These are phyloP conservation scores for Pandemis heparana DNA, from an alignment of 2,888 invertebrate genomes.

Conservation along the genomic window DNA sequence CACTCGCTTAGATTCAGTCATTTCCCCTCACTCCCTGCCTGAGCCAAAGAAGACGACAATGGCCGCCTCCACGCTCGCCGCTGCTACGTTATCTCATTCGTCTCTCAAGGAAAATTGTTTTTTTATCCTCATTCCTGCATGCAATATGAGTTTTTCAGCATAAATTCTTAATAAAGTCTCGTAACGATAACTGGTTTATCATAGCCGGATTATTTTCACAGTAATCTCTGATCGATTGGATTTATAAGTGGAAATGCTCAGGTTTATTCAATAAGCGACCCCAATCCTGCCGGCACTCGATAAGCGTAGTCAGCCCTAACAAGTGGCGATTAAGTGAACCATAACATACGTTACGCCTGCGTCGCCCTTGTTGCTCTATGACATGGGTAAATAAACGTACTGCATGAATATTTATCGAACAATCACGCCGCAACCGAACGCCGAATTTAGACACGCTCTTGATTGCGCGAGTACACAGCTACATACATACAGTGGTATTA, in stretches of 20 bases:
- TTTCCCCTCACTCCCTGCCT: conserved; percentile 39
- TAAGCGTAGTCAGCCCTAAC: conserved; percentile 53
- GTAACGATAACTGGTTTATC: conserved; percentile 21
- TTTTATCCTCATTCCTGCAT: conserved; percentile 43
- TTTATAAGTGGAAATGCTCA: conserved; percentile 38
- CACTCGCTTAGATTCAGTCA: conserved; percentile 36
- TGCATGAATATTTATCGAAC: conserved; percentile 57
- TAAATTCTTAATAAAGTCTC: conserved; percentile 40
- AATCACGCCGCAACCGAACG: conserved; percentile 46
- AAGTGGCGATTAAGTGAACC: conserved; percentile 54
- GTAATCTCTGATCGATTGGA: conserved; percentile 34
- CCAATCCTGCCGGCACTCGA: conserved; percentile 41
- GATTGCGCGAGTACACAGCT: conserved; percentile 17
- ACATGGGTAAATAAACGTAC: conserved; percentile 66
- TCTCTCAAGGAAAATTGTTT: conserved; percentile 44
- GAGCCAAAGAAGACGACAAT: conserved; percentile 40
- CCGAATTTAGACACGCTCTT: conserved; percentile 36
- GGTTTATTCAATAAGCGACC: conserved; percentile 38
- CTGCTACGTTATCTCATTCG: conserved; percentile 45
- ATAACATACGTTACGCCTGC: conserved; percentile 48
- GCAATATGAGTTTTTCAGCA: conserved; percentile 36
- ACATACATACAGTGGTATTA: background rate
- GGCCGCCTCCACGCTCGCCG: conserved; percentile 29
- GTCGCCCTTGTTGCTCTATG: conserved; percentile 48
- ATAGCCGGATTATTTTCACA: conserved; percentile 3